Base-by-base conservation (phyloP, 1,140 invertebrate genomes). In the Trigoniulus corallinus region DNA sequence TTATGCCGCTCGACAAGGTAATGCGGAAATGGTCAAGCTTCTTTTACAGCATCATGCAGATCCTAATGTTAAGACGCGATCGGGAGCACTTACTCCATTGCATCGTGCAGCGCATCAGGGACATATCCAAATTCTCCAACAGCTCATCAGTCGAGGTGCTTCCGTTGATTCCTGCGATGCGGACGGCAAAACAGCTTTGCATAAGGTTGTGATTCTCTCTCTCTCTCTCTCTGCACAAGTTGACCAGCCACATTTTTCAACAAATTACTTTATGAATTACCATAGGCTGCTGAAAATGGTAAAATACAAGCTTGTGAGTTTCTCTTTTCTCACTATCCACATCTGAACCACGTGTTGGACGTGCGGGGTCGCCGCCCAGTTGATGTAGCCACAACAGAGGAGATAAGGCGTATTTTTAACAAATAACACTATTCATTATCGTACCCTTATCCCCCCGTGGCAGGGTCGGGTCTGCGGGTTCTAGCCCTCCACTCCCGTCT, bases 1-100 rank as follows among this genome's bases (percentile, higher is more conserved):
- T 66, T 92, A 93, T 74, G 84, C 86, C 20, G 78, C 84, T 37
- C 73, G 87, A 40, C 79, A 76, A 66, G 85, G 85, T 18, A 74
- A 86, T 59, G 58, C 71, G 12, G 63, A 76, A 47, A 72, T 84
- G 45, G 88, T 85, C 61, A 70, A 74, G 56, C 54, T 76, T 40
- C 66, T 94, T 2, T 44, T 92, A 21, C 54, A 73, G 26, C 66
- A 76, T 57, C 80, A 81, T 24, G 86, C 82, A 22, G 63, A 74
- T 61, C 71, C 84, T 13, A 77, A 92, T 71, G 74, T 74, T n/a
- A 61, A 68, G 43, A 92, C 88, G 3, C 71, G 70, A 53, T 75
- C 74, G 55, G 82, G 82, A 2, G 68, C 68, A 48, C 80, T 81
- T 23, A 88, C 86, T 42, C 68, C 88, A 1, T 65, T 94, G 42